phyloP scores from a whole-genome alignment of 2,888 invertebrate species.

The Cephus sareptanus region DNA sequence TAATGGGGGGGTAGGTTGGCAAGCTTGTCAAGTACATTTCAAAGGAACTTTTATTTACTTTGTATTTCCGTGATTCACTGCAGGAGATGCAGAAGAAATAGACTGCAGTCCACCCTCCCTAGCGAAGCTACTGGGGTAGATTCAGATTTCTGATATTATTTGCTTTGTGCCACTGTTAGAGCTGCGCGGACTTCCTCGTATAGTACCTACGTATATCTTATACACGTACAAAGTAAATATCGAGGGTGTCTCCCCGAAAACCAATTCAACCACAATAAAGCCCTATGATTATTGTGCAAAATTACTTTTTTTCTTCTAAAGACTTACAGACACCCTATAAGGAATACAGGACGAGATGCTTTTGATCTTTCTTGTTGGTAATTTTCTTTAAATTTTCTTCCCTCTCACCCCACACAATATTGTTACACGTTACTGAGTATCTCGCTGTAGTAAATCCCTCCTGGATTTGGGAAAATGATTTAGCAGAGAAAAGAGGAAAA shows the following conservation, averaged over 20 bases:
- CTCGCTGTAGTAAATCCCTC: neutral
- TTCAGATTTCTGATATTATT: slow-evolving; percentile 45
- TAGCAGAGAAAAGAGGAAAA: neutral
- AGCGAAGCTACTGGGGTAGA: slow-evolving; percentile 32
- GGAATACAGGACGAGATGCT: neutral
- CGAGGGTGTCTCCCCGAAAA: slow-evolving; percentile 27
- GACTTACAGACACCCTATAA: neutral
- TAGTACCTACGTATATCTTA: neutral
- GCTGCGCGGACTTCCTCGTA: neutral
- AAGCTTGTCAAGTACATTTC: slow-evolving; percentile 4
- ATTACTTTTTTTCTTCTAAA: neutral
- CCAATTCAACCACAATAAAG: slow-evolving; percentile 38
- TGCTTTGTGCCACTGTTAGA: slow-evolving; percentile 29
- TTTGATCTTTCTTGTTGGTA: neutral
- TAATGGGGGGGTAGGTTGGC: neutral
- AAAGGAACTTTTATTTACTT: slow-evolving; percentile 9
- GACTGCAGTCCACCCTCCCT: slow-evolving; percentile 7
- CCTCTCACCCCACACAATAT: neutral
- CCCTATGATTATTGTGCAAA: neutral
- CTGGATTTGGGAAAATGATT: neutral
- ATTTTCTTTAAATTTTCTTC: neutral
- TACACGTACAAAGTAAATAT: slow-evolving; percentile 24
- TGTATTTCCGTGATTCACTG: slow-evolving; percentile 9
- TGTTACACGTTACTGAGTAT: neutral
- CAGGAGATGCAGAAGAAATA: slow-evolving; percentile 4